Evolutionary conservation across 2,113 vertebrate genomes (phyloP).

Genomic region (Bombycilla garrulus): DNA sequence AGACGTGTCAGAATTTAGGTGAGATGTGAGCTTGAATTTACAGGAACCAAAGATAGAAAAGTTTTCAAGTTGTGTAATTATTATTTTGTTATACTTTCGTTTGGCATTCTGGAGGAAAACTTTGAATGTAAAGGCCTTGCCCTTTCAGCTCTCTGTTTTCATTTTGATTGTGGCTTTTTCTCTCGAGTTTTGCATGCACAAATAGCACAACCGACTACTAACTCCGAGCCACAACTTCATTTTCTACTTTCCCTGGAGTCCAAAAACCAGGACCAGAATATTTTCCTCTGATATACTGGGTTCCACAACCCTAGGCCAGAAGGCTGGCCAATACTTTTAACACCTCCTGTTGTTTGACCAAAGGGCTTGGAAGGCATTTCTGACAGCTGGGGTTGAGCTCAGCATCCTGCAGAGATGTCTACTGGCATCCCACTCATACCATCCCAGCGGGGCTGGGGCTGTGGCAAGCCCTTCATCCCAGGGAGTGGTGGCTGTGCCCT

Average conservation of each 20-base stretch:
- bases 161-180: background rate
- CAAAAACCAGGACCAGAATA: background rate
- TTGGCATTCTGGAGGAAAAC: background rate
- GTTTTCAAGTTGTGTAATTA: background rate
- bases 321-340: background rate
- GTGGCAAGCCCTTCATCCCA: background rate
- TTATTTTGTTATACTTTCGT: background rate
- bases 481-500: background rate
- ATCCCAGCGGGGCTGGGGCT: fast-evolving
- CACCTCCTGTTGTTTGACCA: background rate
- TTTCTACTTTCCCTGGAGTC: background rate
- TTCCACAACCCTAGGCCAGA: background rate
- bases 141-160: background rate
- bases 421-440: fast-evolving
- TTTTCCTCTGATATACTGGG: background rate
- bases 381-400: background rate
- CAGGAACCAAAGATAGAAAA: background rate
- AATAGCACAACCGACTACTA: background rate
- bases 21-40: background rate
- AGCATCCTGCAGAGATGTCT: background rate
- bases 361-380: background rate
- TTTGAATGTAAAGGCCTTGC: background rate
- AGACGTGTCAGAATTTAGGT: background rate
- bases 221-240: background rate
- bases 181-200: background rate